Evolutionary conservation across 2,113 vertebrate genomes (phyloP), one percentile per base, ranked within the genome.

Genomic region (Cyprinodon tularosa): DNA sequence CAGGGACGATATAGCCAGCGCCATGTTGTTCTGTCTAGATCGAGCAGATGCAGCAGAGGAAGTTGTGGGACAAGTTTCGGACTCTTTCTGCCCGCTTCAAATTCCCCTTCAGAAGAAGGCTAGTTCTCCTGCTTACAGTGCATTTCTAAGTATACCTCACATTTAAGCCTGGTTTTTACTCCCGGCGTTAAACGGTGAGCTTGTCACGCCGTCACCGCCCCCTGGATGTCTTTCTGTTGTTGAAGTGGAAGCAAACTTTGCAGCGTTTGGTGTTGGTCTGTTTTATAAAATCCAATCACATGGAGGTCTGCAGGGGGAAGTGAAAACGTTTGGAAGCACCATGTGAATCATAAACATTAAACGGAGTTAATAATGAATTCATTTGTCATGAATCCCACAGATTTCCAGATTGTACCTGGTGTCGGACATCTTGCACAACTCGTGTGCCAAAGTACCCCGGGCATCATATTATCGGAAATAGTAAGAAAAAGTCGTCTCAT

Each of bases 381-480:
- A 29, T 69, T 42, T 67, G 8, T 74, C 45, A 0, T 68, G 2
- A 15, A 72, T 67, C 44, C n/a, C 36, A 60, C 86, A 95, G 95
- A 88, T 95, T 17, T 93, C 95, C 39, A 89, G 93, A 73, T 84
- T 95, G 45, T 95, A 95, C 73, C 92, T 95, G 0, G 94, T 95
- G 59, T 95, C 95, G 0, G 95, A 95, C 74, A 89, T 95, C 67
- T 85, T 95, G 62, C 91, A 95, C 88, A 95, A 95, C 84, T 95
- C 94, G 0, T 94, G 93, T 86, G 95, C 95, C 85, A 95, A 95
- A 93, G 95, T 94, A 36, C 87, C 93, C 4, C 93, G 95, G 61
- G 94, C 95, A 3, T 95, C 95, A 6, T 95, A 95, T 90, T 95
- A 94, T 83, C 90, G 95, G 29, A 95, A 95, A 94, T 95, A 92